These are phyloP conservation scores for Cavia aperea DNA, from an alignment of 2,113 vertebrate genomes.

Conservation along the genomic window DNA sequence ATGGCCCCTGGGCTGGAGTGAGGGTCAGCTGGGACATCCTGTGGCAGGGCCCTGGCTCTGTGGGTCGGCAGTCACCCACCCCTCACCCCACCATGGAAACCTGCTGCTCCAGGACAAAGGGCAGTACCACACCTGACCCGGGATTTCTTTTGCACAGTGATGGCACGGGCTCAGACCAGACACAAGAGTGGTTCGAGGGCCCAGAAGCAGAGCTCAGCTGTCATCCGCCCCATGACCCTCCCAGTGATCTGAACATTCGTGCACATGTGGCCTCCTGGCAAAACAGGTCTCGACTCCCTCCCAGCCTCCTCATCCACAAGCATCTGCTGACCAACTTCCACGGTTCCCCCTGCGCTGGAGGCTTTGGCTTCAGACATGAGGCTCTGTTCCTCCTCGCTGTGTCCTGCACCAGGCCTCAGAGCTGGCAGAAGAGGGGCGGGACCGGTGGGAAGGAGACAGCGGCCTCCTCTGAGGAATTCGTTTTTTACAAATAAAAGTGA, in stretches of 20 bases:
- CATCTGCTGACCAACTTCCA: rapidly evolving
- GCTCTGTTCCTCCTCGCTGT: neutral
- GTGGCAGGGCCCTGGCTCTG: rapidly evolving
- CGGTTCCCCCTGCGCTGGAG: rapidly evolving
- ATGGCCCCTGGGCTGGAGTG: rapidly evolving
- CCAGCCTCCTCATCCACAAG: neutral
- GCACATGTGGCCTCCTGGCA: neutral
- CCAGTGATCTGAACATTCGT: neutral
- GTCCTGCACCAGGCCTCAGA: neutral
- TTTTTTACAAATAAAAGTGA: neutral
- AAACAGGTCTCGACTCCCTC: neutral
- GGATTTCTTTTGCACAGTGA: rapidly evolving
- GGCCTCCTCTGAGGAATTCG: neutral
- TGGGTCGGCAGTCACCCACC: rapidly evolving
- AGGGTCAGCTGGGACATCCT: rapidly evolving
- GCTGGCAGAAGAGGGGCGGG: neutral
- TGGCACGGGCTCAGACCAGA: neutral
- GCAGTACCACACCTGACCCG: rapidly evolving
- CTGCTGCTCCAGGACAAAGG: rapidly evolving
- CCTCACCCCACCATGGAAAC: neutral
- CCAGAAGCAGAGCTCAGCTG: neutral
- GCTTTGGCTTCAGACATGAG: neutral
- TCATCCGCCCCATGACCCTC: too few relatives aligned
- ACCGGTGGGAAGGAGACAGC: neutral
- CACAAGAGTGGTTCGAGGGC: neutral